Evolutionary conservation across 2,888 invertebrate species (phyloP).

Genomic region (Alcis repandata): DNA sequence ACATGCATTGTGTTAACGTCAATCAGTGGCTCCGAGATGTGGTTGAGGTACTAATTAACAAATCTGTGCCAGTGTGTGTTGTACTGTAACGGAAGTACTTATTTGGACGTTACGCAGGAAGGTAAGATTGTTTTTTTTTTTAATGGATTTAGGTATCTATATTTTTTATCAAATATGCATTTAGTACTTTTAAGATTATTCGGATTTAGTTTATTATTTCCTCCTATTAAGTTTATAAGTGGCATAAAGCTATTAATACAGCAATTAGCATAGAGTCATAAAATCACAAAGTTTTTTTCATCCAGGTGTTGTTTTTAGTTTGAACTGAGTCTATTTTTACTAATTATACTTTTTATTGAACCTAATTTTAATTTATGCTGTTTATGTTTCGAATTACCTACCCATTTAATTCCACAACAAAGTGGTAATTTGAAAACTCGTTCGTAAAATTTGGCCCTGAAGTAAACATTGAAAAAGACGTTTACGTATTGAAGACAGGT

Average conservation of each 20-base stretch:
- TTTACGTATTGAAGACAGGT: constrained; percentile 42
- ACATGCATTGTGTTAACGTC: constrained; percentile 53
- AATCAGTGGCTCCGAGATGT: constrained; percentile 56
- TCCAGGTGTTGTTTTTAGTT: not conserved
- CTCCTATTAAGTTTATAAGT: not conserved
- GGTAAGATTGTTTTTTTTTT: constrained; percentile 49
- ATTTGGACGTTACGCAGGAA: constrained; percentile 53
- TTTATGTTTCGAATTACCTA: not conserved
- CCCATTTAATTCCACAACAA: not conserved
- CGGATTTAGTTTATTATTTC: not conserved
- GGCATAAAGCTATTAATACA: not conserved
- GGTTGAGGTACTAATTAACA: constrained; percentile 41
- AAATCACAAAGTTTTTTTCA: not conserved
- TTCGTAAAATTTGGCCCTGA: not conserved
- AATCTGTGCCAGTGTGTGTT: constrained; percentile 55
- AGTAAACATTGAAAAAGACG: constrained; percentile 3
- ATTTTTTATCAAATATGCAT: no score
- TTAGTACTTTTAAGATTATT: not conserved
- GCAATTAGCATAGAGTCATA: not conserved
- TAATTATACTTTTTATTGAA: no score
- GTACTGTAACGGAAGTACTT: constrained; percentile 55
- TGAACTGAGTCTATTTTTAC: not conserved
- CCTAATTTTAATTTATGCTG: not conserved
- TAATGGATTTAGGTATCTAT: no score
- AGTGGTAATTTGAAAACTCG: not conserved